phyloP scores from a whole-genome alignment of 2,888 invertebrate genomes.

The Digitonthophagus gazella region DNA sequence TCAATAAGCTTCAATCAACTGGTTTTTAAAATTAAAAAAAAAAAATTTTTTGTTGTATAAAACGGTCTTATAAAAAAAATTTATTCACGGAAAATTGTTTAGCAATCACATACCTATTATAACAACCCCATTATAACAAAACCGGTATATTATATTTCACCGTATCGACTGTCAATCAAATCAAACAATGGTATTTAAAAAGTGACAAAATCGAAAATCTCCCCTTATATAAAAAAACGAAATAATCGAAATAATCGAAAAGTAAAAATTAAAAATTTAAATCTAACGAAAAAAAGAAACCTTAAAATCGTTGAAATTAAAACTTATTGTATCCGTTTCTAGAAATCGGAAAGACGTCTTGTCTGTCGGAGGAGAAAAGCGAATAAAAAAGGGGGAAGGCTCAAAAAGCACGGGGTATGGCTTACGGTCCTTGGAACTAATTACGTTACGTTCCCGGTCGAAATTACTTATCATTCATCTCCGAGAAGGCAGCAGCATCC shows the following conservation, averaged over 20 bases:
- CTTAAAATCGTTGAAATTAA: neutral
- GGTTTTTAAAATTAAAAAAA: too few relatives aligned
- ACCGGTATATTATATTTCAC: neutral
- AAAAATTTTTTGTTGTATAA: too few relatives aligned
- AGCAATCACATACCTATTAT: neutral
- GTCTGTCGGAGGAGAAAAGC: neutral
- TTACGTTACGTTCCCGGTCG: conserved; percentile 69
- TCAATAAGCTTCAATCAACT: too few relatives aligned
- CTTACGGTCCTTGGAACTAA: conserved; percentile 54
- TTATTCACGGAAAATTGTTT: neutral
- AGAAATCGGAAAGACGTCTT: neutral
- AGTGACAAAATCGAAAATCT: neutral
- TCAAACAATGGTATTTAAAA: neutral
- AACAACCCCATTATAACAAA: neutral
- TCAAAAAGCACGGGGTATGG: neutral
- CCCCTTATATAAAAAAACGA: too few relatives aligned
- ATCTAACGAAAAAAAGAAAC: neutral
- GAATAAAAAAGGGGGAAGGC: neutral
- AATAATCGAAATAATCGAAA: too few relatives aligned
- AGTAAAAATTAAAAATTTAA: neutral
- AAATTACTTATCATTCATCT: conserved; percentile 64
- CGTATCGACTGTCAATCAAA: neutral
- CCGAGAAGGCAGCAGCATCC: neutral
- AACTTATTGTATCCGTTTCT: neutral
- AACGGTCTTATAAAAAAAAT: neutral